phyloP scores from a whole-genome alignment of 2,113 vertebrate species.

The Amblyornis subalaris region DNA sequence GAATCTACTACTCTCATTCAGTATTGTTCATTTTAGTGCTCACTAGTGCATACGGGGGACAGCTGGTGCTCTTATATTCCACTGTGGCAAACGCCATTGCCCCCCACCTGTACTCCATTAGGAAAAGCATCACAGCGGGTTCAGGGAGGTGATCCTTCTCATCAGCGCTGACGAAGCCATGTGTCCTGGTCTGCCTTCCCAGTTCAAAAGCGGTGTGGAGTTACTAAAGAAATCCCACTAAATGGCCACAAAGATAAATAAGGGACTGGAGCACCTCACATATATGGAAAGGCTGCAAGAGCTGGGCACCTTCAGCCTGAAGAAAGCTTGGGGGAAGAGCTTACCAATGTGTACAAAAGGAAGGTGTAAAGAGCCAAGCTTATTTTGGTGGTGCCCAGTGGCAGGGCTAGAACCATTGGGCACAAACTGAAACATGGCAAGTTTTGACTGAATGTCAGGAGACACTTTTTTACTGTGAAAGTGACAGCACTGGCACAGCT shows the following conservation, averaged over 20 bases:
- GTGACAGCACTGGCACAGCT: not conserved
- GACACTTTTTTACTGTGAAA: not conserved
- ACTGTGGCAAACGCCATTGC: not conserved
- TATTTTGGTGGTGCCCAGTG: not conserved
- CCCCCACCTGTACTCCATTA: not conserved
- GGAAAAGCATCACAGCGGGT: not conserved
- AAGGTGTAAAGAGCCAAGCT: not conserved
- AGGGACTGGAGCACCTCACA: not conserved
- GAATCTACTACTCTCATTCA: not conserved
- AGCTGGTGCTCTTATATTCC: not conserved
- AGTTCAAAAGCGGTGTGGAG: not conserved
- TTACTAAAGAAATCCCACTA: not conserved
- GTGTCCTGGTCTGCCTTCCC: not conserved
- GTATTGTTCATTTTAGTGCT: not conserved
- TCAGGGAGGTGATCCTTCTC: not conserved
- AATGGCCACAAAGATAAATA: not conserved
- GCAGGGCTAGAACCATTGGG: not conserved
- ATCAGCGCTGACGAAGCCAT: not conserved
- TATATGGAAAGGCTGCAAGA: not conserved
- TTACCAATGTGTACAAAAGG: not conserved
- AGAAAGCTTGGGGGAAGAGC: not conserved
- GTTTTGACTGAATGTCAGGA: not conserved
- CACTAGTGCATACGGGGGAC: fast-evolving
- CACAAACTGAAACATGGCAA: not conserved
- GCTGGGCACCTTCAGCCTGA: not conserved